phyloP scores from a whole-genome alignment of 2,888 invertebrate species.

The Galerucella pusilla region DNA sequence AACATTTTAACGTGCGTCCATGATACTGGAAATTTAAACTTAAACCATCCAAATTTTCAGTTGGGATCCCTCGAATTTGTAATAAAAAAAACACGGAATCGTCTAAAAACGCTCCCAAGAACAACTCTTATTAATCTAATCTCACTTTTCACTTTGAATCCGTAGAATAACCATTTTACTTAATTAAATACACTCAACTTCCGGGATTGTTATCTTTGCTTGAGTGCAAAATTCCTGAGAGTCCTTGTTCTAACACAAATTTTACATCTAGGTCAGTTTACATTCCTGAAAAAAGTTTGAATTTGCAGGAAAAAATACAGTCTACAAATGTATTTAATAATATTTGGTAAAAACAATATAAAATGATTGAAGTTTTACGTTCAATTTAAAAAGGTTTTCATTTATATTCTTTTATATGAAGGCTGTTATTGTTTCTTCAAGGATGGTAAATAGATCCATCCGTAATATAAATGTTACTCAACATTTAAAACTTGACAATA shows the following conservation, averaged over 20 bases:
- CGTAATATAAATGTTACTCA: too few relatives aligned
- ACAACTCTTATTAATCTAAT: constrained; percentile 17
- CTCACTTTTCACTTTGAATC: constrained; percentile 15
- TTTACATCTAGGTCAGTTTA: constrained; percentile 9
- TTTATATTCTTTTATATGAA: background rate
- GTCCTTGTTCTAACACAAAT: constrained; percentile 5
- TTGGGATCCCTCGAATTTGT: background rate
- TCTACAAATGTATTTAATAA: background rate
- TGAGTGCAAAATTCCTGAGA: constrained; percentile 21
- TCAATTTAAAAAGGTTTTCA: background rate
- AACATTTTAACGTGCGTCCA: too few relatives aligned
- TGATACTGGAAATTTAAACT: too few relatives aligned
- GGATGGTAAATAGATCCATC: too few relatives aligned
- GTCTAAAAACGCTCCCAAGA: background rate
- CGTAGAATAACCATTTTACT: constrained; percentile 19
- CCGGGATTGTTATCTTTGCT: constrained; percentile 16
- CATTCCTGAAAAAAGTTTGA: constrained; percentile 1
- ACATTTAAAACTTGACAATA: too few relatives aligned
- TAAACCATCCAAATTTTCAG: background rate
- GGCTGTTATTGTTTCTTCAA: too few relatives aligned
- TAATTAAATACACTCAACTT: constrained; percentile 18
- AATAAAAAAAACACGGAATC: background rate
- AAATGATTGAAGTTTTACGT: background rate
- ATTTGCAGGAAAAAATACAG: background rate
- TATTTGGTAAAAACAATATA: background rate